A percentile compares a stretch with the other conserved stretches of the same genome.
Conservation (phyloP, 2,888 invertebrate genomes). For the Andrena trimmerana region DNA sequence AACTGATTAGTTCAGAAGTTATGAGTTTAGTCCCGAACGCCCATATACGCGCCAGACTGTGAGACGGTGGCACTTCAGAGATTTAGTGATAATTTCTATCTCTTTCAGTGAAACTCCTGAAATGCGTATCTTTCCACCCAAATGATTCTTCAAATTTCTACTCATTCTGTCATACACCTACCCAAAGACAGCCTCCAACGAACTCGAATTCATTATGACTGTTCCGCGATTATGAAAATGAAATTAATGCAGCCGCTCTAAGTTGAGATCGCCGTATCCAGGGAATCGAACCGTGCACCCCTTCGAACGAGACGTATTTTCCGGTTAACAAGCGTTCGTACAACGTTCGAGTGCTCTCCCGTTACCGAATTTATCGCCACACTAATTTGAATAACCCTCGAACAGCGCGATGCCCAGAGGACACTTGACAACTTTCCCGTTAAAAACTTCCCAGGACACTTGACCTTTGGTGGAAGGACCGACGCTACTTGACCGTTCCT, state of each 20-base stretch:
- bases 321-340: background rate
- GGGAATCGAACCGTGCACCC: background rate
- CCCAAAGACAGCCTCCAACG: background rate
- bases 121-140: too few relatives aligned
- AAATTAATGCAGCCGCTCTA: background rate
- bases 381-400: conserved; percentile 36
- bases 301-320: background rate
- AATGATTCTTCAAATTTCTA: too few relatives aligned
- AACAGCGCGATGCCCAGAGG: background rate
- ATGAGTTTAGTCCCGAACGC: too few relatives aligned
- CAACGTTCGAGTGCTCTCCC: background rate
- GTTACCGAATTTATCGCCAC: background rate
- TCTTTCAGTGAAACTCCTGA: too few relatives aligned
- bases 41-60: too few relatives aligned
- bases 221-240: background rate
- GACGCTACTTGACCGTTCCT: conserved; percentile 35
- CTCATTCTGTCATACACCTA: too few relatives aligned
- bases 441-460: conserved; percentile 23
- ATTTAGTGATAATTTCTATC: too few relatives aligned
- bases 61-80: too few relatives aligned
- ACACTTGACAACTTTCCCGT: conserved; percentile 19
- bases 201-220: background rate
- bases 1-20: too few relatives aligned
- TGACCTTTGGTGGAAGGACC: conserved; percentile 41
- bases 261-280: background rate